Percentiles rank a stretch among this genome's conserved stretches.
Conservation (phyloP, 2,113 vertebrate species). For the Grammomys dolichurus region DNA sequence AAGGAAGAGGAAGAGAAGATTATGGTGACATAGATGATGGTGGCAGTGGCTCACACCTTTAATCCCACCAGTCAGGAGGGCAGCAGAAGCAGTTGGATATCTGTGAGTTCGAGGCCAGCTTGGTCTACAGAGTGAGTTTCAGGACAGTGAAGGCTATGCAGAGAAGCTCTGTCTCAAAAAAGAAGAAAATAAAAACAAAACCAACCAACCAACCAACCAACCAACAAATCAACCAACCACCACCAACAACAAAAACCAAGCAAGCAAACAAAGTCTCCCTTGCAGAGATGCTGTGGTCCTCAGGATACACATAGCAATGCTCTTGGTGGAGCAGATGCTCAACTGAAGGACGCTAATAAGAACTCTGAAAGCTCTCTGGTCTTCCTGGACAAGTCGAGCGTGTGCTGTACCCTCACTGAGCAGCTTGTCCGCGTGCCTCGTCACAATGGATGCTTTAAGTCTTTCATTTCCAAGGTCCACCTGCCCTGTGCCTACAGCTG, state of each 20-base stretch:
- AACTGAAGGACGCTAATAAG: not conserved
- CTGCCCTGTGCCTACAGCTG: not conserved
- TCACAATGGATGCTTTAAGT: not conserved
- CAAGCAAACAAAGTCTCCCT: not conserved
- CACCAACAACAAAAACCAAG: no score
- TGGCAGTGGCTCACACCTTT: not conserved
- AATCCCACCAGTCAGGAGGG: not conserved
- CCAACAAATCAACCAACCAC: no score
- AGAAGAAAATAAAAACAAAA: not conserved
- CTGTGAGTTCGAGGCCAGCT: not conserved
- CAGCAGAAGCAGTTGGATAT: not conserved
- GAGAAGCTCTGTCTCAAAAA: not conserved
- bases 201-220: no score
- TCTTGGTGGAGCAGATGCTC: not conserved
- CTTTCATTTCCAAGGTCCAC: not conserved
- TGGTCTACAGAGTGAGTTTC: not conserved
- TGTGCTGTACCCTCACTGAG: not conserved
- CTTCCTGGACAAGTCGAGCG: not conserved
- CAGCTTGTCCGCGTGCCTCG: no score
- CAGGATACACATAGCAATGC: not conserved
- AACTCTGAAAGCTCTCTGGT: not conserved
- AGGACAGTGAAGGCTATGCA: not conserved
- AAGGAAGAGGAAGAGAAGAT: not conserved
- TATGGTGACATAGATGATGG: not conserved
- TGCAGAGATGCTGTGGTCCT: not conserved